phyloP scores from a whole-genome alignment of 2,113 vertebrate species.

The Saguinus midas region DNA sequence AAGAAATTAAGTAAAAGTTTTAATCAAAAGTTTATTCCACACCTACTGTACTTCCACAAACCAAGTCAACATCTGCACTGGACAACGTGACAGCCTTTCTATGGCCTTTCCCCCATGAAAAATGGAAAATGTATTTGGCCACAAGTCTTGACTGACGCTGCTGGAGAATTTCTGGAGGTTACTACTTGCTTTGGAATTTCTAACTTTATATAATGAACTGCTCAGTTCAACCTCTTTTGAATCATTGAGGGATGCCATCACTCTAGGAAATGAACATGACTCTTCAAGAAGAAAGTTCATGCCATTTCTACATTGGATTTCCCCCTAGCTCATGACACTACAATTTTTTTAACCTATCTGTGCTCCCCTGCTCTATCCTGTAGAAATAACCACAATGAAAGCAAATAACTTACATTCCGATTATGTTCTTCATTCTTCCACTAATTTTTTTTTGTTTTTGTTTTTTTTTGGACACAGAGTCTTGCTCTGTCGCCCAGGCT shows the following conservation, averaged over 20 bases:
- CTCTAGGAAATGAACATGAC: neutral
- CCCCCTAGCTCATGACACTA: neutral
- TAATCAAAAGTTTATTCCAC: neutral
- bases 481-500: no score
- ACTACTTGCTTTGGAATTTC: constrained; percentile 6
- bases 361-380: neutral
- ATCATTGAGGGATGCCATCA: neutral
- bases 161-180: neutral
- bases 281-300: neutral
- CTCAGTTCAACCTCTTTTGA: neutral
- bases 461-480: no score
- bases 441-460: neutral
- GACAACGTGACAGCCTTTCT: neutral
- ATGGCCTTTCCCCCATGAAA: neutral
- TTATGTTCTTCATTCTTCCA: neutral
- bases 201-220: neutral
- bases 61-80: neutral
- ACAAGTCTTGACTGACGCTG: neutral
- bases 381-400: constrained; percentile 37
- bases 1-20: no score
- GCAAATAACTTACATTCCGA: neutral
- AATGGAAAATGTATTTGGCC: neutral
- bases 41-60: neutral
- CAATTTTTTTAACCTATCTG: neutral
- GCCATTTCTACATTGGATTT: neutral